Evolutionary conservation across 2,113 vertebrate species (phyloP), one percentile per base, ranked within the genome.

Genomic region (Passer domesticus): DNA sequence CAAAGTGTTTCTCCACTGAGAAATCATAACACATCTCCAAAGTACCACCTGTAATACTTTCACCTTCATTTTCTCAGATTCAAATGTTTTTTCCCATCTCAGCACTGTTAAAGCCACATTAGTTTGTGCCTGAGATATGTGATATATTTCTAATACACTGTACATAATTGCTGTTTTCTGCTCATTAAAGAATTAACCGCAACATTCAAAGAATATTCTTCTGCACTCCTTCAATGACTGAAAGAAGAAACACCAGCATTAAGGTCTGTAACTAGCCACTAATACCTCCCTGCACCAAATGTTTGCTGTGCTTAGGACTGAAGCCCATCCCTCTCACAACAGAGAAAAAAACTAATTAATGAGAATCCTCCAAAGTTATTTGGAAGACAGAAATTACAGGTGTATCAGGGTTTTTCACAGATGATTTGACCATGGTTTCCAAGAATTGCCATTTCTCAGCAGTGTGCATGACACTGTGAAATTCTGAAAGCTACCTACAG

Each of bases 391-490:
- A n/a, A 84, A 91, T 35, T 55, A 79, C 35, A 91, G 27, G 19
- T 60, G 15, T 30, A 63, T 82, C 30, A 33, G 19, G 11, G 3
- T 39, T 74, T 87, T 59, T 72, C 67, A 67, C 23, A 64, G 56
- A 30, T 9, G 2, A 20, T 70, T 60, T 91, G 59, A 80, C n/a
- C 37, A 44, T 0, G 0, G 31, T 89, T 53, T 89, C 67, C 50
- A 87, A 77, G 30, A 94, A 44, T 18, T 58, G 39, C 35, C 21
- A 43, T 63, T 92, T 74, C 60, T 95, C 64, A 74, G 64, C 3
- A 4, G n/a, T 15, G 30, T 20, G 21, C n/a, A 49, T 0, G 0
- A 33, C n/a, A 74, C 50, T 3, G 35, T 5, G 30, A 60, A 60
- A 69, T 92, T 60, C 11, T 56, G 83, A 60, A 56, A 72, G 55